phyloP scores from a whole-genome alignment of 2,113 vertebrate genomes.

The Heterochromis multidens region DNA sequence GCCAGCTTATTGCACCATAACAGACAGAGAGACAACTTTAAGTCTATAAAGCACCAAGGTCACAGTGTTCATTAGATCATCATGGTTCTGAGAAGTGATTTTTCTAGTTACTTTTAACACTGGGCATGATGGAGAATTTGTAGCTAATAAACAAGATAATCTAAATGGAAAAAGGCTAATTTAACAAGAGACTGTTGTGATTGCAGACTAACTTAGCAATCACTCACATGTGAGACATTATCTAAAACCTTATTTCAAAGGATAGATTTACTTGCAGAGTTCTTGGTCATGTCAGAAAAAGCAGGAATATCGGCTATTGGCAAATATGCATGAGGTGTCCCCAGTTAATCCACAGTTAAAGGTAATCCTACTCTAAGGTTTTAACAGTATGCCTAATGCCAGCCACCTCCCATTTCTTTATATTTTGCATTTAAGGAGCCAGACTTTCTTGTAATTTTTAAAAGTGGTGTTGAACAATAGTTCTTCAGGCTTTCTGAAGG shows the following conservation, averaged over 20 bases:
- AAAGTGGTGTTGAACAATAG: neutral
- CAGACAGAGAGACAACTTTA: slow-evolving; percentile 4
- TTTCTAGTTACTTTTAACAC: neutral
- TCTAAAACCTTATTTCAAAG: neutral
- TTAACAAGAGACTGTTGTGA: neutral
- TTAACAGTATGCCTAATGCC: neutral
- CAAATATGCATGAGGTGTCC: neutral
- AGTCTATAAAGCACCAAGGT: neutral
- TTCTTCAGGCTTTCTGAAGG: neutral
- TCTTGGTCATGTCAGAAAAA: neutral
- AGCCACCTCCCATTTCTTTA: neutral
- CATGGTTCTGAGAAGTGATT: neutral
- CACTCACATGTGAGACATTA: neutral
- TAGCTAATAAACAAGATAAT: neutral
- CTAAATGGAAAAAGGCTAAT: neutral
- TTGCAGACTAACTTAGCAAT: neutral
- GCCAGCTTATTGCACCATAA: neutral
- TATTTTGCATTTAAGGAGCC: neutral
- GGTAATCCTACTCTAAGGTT: neutral
- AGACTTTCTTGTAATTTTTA: neutral
- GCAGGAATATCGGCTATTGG: neutral
- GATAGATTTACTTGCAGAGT: neutral
- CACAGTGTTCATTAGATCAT: slow-evolving; percentile 6
- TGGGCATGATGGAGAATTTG: neutral
- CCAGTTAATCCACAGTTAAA: slow-evolving; percentile 27